These are phyloP conservation scores for Sebastes schlegelii DNA, from an alignment of 2,113 vertebrate species.

Conservation along the genomic window DNA sequence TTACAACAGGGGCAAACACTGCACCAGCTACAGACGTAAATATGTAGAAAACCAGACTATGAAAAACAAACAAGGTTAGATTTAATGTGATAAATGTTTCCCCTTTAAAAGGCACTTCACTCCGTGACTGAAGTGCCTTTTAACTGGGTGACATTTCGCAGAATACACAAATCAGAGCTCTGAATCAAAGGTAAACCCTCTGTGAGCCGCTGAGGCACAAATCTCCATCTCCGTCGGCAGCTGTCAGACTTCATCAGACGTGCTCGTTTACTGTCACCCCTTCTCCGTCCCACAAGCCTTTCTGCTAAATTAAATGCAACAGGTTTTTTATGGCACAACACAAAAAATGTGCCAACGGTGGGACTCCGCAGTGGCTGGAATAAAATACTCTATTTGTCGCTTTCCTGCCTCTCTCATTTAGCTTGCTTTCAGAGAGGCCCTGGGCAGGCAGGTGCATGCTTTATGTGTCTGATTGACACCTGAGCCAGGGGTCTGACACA, in stretches of 20 bases:
- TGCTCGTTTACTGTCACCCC: slow-evolving; percentile 29
- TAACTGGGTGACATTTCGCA: slow-evolving; percentile 6
- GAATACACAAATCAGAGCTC: slow-evolving; percentile 11
- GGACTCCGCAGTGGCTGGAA: slow-evolving; percentile 7
- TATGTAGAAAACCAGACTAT: neutral
- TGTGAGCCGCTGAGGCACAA: slow-evolving; percentile 1
- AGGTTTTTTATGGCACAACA: slow-evolving; percentile 61
- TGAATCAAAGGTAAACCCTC: slow-evolving; percentile 23
- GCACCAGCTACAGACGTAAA: no score
- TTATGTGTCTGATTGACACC: slow-evolving; percentile 62
- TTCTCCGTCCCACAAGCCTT: slow-evolving; percentile 1
- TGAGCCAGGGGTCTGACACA: slow-evolving; percentile 48
- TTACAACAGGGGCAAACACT: no score
- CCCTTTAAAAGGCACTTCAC: neutral
- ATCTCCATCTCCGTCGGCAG: slow-evolving; percentile 24
- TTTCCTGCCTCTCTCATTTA: slow-evolving; percentile 31
- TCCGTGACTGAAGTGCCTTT: neutral
- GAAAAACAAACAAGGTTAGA: neutral
- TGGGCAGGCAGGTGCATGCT: slow-evolving; percentile 41
- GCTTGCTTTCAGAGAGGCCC: slow-evolving; percentile 5
- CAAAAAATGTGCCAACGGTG: slow-evolving; percentile 11
- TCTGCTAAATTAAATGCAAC: slow-evolving; percentile 62
- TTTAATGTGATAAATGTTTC: slow-evolving; percentile 1
- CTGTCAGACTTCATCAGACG: slow-evolving; percentile 50
- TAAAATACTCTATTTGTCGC: slow-evolving; percentile 51